Conservation (phyloP, 2,113 vertebrate species). For the Podarcis cretensis region DNA sequence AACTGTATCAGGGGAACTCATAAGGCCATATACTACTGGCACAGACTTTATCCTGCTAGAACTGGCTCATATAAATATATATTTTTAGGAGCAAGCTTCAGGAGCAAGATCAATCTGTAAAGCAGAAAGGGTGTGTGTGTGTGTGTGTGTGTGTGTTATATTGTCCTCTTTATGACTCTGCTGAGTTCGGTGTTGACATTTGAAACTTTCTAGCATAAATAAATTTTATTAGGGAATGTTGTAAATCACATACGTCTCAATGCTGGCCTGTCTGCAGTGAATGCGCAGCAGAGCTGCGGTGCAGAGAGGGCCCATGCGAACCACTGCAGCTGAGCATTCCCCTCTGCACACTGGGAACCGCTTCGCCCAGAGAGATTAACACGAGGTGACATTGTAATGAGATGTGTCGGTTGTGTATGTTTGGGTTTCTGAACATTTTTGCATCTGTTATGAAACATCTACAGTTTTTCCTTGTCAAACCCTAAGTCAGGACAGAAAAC, state of each 20-base stretch:
- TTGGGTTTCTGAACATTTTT: conserved; percentile 54
- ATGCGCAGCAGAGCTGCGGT: background rate
- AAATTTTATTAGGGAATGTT: conserved; percentile 46
- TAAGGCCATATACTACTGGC: background rate
- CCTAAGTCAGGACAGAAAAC: conserved; percentile 52
- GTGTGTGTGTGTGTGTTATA: fast-evolving
- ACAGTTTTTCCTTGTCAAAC: conserved; percentile 61
- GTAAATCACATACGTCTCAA: background rate
- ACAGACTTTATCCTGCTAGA: background rate
- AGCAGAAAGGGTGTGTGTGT: background rate
- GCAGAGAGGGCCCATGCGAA: background rate
- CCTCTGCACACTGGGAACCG: conserved; percentile 41
- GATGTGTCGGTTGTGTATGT: conserved; percentile 50
- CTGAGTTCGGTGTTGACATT: conserved; percentile 18
- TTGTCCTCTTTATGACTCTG: background rate
- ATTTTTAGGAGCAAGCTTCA: background rate
- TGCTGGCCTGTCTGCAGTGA: background rate
- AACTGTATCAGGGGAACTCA: background rate
- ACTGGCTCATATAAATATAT: background rate
- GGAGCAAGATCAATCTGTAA: background rate
- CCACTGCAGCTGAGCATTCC: background rate
- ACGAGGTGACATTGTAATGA: conserved; percentile 61
- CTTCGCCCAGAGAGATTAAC: conserved; percentile 40
- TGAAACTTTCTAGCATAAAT: conserved; percentile 52
- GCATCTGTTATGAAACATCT: conserved; percentile 53